Evolutionary conservation across 2,888 invertebrate genomes (phyloP).

Genomic region (Cartodere bifasciata): DNA sequence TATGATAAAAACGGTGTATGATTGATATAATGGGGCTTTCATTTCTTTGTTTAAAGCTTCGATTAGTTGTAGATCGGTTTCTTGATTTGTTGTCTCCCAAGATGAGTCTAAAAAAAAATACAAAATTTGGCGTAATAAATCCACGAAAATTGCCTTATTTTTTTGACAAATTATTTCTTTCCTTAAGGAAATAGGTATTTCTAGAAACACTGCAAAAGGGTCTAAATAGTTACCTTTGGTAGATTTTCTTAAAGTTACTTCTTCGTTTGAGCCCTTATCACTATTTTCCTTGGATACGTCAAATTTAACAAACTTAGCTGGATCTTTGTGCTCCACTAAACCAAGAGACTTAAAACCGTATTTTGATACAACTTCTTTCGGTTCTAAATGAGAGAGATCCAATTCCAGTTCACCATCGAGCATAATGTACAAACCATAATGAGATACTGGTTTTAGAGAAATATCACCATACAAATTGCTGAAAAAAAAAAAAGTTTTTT

Average conservation of each 20-base stretch:
- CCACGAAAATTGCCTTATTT: too few species aligned
- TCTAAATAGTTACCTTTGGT: too few species aligned
- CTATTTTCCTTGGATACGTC: constrained; percentile 16
- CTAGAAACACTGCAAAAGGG: too few species aligned
- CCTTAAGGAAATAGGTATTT: too few species aligned
- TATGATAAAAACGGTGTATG: constrained; percentile 63
- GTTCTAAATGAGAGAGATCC: constrained; percentile 85
- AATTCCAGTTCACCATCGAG: constrained; percentile 92
- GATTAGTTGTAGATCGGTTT: constrained; percentile 49
- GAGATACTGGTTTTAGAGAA: constrained; percentile 47
- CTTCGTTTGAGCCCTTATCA: too few species aligned
- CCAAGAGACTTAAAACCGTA: constrained; percentile 86
- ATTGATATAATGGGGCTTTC: constrained; percentile 79
- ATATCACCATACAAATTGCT: constrained; percentile 53
- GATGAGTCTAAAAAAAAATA: constrained; percentile 1
- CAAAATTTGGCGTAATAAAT: too few species aligned
- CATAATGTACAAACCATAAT: constrained; percentile 84
- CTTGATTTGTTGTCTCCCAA: too few species aligned
- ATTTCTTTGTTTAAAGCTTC: constrained; percentile 64
- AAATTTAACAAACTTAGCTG: constrained; percentile 32
- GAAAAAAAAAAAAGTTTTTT: constrained; percentile 14
- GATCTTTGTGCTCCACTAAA: constrained; percentile 60
- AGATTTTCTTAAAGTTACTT: too few species aligned
- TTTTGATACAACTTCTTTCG: constrained; percentile 79
- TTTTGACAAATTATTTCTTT: too few species aligned